Evolutionary conservation across 2,113 vertebrate genomes (phyloP).

Genomic region (Hippocampus barbouri): DNA sequence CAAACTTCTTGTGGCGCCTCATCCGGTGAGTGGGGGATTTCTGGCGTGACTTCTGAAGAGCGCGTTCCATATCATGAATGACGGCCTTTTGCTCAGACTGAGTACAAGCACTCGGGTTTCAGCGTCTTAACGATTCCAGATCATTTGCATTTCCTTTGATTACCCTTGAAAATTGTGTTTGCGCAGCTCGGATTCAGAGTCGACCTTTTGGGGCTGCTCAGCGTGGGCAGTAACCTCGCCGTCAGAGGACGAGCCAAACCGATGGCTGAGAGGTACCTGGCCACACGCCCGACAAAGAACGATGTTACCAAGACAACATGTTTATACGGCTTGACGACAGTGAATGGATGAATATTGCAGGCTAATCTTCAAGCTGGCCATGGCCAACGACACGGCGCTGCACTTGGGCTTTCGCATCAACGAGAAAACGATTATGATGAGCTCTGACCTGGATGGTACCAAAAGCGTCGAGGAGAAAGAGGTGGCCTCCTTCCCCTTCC

Average conservation of each 20-base stretch:
- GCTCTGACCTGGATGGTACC: slow-evolving; percentile 82
- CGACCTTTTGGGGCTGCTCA: slow-evolving; percentile 67
- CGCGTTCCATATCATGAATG: no score
- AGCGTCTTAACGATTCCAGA: no score
- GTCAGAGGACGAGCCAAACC: slow-evolving; percentile 76
- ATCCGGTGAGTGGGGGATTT: no score
- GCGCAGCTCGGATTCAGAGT: no score
- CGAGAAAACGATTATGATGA: slow-evolving; percentile 76
- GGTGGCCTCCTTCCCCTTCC: slow-evolving; percentile 79
- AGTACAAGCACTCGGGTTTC: no score
- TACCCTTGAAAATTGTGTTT: no score
- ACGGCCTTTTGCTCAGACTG: no score
- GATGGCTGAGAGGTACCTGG: slow-evolving; percentile 72
- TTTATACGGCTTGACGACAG: background rate
- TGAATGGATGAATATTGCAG: slow-evolving; percentile 31
- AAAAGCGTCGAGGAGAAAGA: slow-evolving; percentile 87
- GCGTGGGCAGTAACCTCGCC: slow-evolving; percentile 73
- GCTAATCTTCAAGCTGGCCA: slow-evolving; percentile 77
- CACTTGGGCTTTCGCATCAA: slow-evolving; percentile 86
- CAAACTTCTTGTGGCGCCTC: no score
- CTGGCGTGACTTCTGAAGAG: no score
- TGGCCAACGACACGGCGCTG: slow-evolving; percentile 77
- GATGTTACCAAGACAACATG: background rate
- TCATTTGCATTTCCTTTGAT: no score
- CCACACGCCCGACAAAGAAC: background rate